Evolutionary conservation across 2,888 invertebrate species (phyloP), one percentile per base, ranked within the genome.

Genomic region (Sminthurinus aureus): DNA sequence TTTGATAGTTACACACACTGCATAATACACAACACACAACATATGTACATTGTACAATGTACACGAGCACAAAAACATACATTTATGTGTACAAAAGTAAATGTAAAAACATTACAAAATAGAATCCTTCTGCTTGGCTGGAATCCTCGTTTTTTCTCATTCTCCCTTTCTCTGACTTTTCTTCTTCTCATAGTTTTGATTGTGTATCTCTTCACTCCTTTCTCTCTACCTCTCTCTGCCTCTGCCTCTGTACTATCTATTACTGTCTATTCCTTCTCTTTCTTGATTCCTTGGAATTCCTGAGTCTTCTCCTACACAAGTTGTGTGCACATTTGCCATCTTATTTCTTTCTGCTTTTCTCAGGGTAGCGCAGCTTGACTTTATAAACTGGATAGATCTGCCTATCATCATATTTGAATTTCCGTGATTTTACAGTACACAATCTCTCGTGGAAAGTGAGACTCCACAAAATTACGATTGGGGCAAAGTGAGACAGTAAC

Each of bases 61-160:
- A 58, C 9, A 58, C 58, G 9, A 13, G 9, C 9, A 58, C 9
- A 58, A 13, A 58, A 13, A 58, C 58, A 58, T 18, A 9, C 58
- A 58, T 18, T 15, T 11, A 58, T 18, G 18, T 18, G 9, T 18
- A 58, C 58, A 58, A 13, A 9, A 13, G 18, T 18, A 58, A 15
- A 58, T 58, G 18, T 58, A 58, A 13, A 8, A 58, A 58, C 18
- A 58, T 58, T 58, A 58, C 4, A 58, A 58, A 58, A 58, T 77
- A 26, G 38, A n/a, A 15, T 22, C 58, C 52, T 58, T 76, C 20
- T 52, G 22, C 38, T 52, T 50, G 51, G 58, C 18, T 50, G 51
- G 58, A 69, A 66, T 80, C 22, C 71, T 50, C 69, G 9, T 66
- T 38, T 69, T 12, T 69, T 18, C 69, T 80, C 80, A 22, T 79